Evolutionary conservation across 2,888 invertebrate species (phyloP), one percentile per base, ranked within the genome.

Genomic region (Rhogogaster chlorosoma): DNA sequence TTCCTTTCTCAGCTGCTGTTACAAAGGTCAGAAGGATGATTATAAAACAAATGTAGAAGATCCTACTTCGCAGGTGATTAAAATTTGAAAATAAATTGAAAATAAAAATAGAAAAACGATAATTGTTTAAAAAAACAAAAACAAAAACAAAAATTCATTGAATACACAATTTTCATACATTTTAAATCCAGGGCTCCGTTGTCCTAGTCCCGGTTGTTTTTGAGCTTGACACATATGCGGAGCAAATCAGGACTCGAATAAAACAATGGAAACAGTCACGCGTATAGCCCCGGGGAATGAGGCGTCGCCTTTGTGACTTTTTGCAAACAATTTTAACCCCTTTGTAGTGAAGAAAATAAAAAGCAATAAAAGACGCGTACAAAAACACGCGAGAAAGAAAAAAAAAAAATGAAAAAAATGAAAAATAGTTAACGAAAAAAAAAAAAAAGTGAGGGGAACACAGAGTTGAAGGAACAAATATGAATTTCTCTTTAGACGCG

Each of bases 301-400:
- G 61, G 61, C 12, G 61, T 26, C 26, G 26, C 61, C 61, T 61
- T 61, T 61, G 61, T 61, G 26, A 61, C 61, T 61, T 12, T 61
- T 61, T 12, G 61, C 61, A 61, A 61, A 61, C 61, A 61, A 61
- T 26, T 61, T 61, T 61, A 61, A 61, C 61, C 61, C 61, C 61
- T 61, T 61, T 61, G 22, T 61, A 26, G 61, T 26, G 12, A 12
- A 26, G 26, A 22, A 10, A 9, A 10, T 9, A 61, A 26, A 61
- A 26, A 61, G 5, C 2, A 26, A 26, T 9, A 61, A 26, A 61
- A 42, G 1, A 42, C 42, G 42, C 12, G 12, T 42, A 42, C 42
- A 10, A 10, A 42, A 42, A 42, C 42, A 42, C 12, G 42, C 12
- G 3, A 61, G 26, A 61, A n/a, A 22, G 7, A 57, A 61, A 57